A percentile compares a stretch with the other conserved stretches of the same genome.
Conservation (phyloP, 2,888 invertebrate genomes). For the Steinernema scapterisci region DNA sequence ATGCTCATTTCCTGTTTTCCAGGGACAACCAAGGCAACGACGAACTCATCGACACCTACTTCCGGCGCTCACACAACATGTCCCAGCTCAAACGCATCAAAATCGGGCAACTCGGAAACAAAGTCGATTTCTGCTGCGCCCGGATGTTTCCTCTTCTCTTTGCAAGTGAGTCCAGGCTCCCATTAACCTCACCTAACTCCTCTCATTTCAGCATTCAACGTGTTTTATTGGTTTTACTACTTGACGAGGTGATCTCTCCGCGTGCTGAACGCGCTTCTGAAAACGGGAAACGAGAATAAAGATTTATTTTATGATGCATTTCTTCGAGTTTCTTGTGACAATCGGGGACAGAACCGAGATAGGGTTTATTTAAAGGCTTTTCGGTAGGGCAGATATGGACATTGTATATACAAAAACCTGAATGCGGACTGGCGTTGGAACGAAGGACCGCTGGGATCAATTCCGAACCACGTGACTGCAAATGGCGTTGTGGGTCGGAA, state of each 20-base stretch:
- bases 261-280: not conserved
- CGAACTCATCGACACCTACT: slow-evolving; percentile 25
- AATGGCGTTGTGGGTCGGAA: slow-evolving; percentile 79
- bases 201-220: slow-evolving; percentile 56
- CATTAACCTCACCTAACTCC: not conserved
- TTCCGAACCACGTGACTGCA: slow-evolving; percentile 69
- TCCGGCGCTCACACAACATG: slow-evolving; percentile 5
- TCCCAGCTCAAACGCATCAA: slow-evolving; percentile 11
- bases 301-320: not conserved
- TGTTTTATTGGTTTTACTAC: slow-evolving; percentile 66
- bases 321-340: too few species aligned
- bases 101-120: slow-evolving; percentile 39
- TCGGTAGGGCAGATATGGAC: not conserved
- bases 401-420: slow-evolving; percentile 5
- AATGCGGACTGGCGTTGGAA: not conserved
- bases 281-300: not conserved
- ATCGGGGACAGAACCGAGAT: too few species aligned
- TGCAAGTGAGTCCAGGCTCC: slow-evolving; percentile 35
- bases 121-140: slow-evolving; percentile 44
- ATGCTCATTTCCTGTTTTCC: not conserved
- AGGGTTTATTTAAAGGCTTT: too few species aligned
- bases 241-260: slow-evolving; percentile 43
- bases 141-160: slow-evolving; percentile 44
- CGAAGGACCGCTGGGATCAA: not conserved
- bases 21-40: slow-evolving; percentile 7